A percentile compares a stretch with the other conserved stretches of the same genome.
These are phyloP conservation scores for Melipona bicolor DNA, from an alignment of 2,888 invertebrate genomes.

Conservation along the genomic window DNA sequence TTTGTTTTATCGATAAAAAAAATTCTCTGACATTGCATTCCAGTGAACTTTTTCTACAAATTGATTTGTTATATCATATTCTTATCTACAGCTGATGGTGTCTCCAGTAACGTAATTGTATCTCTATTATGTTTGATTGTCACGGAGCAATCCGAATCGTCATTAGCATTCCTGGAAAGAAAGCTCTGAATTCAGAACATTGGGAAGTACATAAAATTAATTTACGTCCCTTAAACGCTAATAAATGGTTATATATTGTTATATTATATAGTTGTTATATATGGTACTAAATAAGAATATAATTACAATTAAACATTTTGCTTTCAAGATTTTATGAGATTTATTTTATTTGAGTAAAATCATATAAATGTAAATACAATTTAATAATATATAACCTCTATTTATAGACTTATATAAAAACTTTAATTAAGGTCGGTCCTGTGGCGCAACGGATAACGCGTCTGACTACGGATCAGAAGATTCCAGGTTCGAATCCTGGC, in stretches of 20 bases:
- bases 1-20: conserved; percentile 17
- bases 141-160: neutral
- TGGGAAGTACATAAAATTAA: neutral
- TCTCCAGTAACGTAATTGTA: conserved; percentile 3
- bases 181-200: neutral
- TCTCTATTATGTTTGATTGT: neutral
- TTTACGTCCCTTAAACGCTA: neutral
- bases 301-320: neutral
- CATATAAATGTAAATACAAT: neutral
- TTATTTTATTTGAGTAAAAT: neutral
- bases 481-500: conserved; percentile 80
- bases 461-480: conserved; percentile 80
- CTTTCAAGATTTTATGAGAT: neutral
- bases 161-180: neutral
- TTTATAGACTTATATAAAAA: neutral
- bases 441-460: conserved; percentile 79
- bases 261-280: neutral
- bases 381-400: neutral
- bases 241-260: conserved; percentile 6
- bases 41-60: conserved; percentile 6
- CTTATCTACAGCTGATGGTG: conserved; percentile 4
- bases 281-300: neutral
- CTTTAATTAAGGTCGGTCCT: conserved; percentile 66
- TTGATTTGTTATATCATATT: conserved; percentile 16
- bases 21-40: conserved; percentile 8